phyloP scores from a whole-genome alignment of 2,797 vertebrate genomes.

The Sebastes reedi region DNA sequence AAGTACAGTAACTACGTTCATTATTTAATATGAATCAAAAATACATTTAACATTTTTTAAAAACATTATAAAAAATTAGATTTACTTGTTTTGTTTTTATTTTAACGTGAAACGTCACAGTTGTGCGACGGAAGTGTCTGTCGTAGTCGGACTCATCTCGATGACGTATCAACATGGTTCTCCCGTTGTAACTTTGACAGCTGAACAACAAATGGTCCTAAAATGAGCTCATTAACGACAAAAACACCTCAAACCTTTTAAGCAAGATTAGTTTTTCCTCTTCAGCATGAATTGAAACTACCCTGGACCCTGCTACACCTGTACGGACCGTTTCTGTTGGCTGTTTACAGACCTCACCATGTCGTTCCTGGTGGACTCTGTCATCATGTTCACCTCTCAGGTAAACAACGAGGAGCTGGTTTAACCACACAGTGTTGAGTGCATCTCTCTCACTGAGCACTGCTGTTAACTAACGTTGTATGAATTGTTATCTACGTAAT shows the following conservation, averaged over 20 bases:
- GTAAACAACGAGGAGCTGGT: slow-evolving; percentile 66
- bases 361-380: slow-evolving; percentile 94
- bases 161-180: slow-evolving; percentile 25
- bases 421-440: accelerated
- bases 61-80: neutral
- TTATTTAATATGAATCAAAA: neutral
- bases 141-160: neutral
- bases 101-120: slow-evolving; percentile 27
- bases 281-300: slow-evolving; percentile 40
- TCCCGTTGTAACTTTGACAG: slow-evolving; percentile 40
- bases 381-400: slow-evolving; percentile 97
- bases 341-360: slow-evolving; percentile 71
- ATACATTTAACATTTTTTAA: neutral
- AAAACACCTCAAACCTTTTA: neutral
- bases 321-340: neutral
- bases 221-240: slow-evolving; percentile 39
- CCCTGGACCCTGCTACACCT: neutral
- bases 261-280: neutral
- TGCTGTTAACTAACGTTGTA: too few species aligned
- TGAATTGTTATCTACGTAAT: neutral
- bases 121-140: slow-evolving; percentile 58
- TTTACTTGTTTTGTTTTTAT: neutral
- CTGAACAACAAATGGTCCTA: neutral
- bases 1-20: neutral
- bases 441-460: neutral